These are phyloP conservation scores for Sanderia malayensis DNA, from an alignment of 30 jellyfish, hydroid and myxozoan species.

Conservation along the genomic window DNA sequence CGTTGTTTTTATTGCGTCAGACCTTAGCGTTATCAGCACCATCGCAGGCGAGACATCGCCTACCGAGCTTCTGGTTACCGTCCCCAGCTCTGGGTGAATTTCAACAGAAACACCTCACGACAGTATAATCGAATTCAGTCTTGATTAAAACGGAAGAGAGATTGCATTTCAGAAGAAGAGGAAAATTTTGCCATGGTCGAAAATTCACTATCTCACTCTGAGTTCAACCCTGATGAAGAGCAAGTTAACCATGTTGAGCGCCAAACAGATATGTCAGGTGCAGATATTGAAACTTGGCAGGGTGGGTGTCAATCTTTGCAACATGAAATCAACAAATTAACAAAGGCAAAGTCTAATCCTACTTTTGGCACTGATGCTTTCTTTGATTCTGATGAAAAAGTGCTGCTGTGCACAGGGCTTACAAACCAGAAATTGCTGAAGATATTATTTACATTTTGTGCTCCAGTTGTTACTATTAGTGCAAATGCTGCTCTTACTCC, in stretches of 20 bases:
- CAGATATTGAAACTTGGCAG: background rate
- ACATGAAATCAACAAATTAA: background rate
- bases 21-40: no score
- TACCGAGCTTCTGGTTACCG: no score
- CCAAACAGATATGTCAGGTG: background rate
- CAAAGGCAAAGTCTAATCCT: conserved; percentile 1
- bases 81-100: no score
- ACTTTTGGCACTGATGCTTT: conserved; percentile 16
- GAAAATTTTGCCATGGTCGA: background rate
- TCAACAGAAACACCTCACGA: no score
- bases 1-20: no score
- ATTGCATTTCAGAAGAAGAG: background rate
- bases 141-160: background rate
- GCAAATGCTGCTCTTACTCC: conserved; percentile 6
- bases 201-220: background rate
- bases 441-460: background rate
- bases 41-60: no score
- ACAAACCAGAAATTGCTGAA: conserved; percentile 13
- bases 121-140: background rate
- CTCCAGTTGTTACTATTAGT: conserved; percentile 8
- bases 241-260: background rate
- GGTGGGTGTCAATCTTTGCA: background rate
- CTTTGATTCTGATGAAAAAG: conserved; percentile 11
- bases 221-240: background rate
- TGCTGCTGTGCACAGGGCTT: conserved; percentile 15